These are phyloP conservation scores for Paramuricea clavata DNA, from an alignment of 92 coral and sea anemone genomes.

Conservation along the genomic window DNA sequence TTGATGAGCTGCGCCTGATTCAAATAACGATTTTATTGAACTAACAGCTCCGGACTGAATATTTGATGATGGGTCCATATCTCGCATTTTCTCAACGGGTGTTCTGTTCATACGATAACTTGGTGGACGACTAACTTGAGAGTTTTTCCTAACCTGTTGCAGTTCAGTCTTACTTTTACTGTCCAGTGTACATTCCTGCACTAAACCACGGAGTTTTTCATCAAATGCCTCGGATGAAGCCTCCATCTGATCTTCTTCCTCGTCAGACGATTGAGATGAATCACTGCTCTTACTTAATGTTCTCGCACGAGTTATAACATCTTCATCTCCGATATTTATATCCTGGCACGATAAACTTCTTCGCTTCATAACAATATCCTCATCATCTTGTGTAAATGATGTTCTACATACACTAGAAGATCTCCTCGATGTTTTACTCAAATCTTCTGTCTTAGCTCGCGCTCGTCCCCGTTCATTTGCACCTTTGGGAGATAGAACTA, in stretches of 20 bases:
- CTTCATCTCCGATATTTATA: constrained; percentile 41
- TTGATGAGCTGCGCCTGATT: constrained; percentile 44
- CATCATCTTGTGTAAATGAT: constrained; percentile 25
- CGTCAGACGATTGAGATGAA: constrained; percentile 84
- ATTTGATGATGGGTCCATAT: constrained; percentile 38
- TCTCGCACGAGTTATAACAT: background rate
- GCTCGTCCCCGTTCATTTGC: constrained; percentile 76
- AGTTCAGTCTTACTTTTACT: constrained; percentile 41
- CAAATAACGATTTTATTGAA: constrained; percentile 39
- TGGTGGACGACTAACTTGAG: constrained; percentile 24
- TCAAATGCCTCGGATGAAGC: constrained; percentile 87
- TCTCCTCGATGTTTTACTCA: constrained; percentile 73
- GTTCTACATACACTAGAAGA: constrained; percentile 71
- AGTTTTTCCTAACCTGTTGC: background rate
- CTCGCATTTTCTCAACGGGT: constrained; percentile 47
- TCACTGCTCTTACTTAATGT: constrained; percentile 71
- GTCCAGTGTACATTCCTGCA: constrained; percentile 62
- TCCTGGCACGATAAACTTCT: constrained; percentile 42
- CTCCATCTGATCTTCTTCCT: constrained; percentile 76
- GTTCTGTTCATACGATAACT: constrained; percentile 7
- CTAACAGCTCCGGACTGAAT: constrained; percentile 50
- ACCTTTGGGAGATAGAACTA: constrained; percentile 20
- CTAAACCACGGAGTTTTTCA: constrained; percentile 83
- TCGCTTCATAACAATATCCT: constrained; percentile 28
- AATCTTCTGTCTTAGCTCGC: constrained; percentile 67